Conservation (phyloP, 2,797 vertebrate species). For the Coregonus suidteri region DNA sequence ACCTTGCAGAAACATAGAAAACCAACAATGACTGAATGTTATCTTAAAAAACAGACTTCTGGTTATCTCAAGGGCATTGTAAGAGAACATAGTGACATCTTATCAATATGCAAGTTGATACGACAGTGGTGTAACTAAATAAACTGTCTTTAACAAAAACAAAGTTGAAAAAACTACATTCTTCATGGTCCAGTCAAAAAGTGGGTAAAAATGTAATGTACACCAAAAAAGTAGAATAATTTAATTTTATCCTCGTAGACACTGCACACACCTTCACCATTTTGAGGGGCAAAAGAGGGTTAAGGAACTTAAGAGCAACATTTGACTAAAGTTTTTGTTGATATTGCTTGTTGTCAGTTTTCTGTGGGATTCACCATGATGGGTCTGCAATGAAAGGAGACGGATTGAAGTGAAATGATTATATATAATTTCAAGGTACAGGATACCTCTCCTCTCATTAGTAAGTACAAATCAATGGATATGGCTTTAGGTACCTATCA, state of each 20-base stretch:
- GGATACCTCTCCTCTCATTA: not conserved
- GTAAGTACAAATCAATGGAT: not conserved
- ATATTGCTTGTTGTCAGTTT: slow-evolving; percentile 24
- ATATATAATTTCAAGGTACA: not conserved
- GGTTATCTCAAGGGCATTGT: not conserved
- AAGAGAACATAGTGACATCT: not conserved
- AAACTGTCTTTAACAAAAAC: not conserved
- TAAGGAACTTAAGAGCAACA: slow-evolving; percentile 14
- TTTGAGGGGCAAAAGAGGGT: slow-evolving; percentile 13
- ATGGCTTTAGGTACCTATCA: slow-evolving; percentile 43
- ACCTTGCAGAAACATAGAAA: not conserved
- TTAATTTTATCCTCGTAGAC: slow-evolving; percentile 46
- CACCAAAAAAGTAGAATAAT: slow-evolving; percentile 53
- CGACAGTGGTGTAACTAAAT: not conserved
- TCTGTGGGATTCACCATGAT: slow-evolving; percentile 32
- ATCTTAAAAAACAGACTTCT: not conserved
- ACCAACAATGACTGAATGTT: slow-evolving; percentile 2
- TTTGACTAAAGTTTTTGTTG: not conserved
- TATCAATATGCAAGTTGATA: not conserved
- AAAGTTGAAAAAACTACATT: not conserved
- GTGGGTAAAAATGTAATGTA: slow-evolving; percentile 32
- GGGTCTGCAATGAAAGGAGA: slow-evolving; percentile 32
- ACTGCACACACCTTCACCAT: slow-evolving; percentile 34
- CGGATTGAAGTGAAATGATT: not conserved
- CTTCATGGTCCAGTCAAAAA: not conserved